phyloP scores from a whole-genome alignment of 2,888 invertebrate genomes.

The Melanchra persicariae region DNA sequence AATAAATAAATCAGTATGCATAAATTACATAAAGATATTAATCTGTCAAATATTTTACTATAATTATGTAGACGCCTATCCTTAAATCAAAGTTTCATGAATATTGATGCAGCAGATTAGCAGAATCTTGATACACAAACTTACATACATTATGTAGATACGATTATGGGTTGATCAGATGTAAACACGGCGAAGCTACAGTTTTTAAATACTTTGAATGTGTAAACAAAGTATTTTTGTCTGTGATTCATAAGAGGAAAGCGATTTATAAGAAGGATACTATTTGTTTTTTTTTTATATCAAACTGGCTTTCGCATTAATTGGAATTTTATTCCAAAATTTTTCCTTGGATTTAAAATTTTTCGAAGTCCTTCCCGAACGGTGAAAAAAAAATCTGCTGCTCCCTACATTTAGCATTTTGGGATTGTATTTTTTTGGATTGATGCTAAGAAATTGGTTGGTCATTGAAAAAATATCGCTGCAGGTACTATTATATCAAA shows the following conservation, averaged over 20 bases:
- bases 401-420: too few relatives aligned
- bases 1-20: slow-evolving; percentile 46
- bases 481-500: too few relatives aligned
- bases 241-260: slow-evolving; percentile 14
- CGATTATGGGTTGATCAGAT: slow-evolving; percentile 40
- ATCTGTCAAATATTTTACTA: slow-evolving; percentile 55
- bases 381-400: too few relatives aligned
- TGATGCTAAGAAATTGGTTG: too few relatives aligned
- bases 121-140: slow-evolving; percentile 51
- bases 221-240: slow-evolving; percentile 52
- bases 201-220: slow-evolving; percentile 60
- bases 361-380: too few relatives aligned
- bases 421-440: too few relatives aligned
- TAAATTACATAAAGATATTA: slow-evolving; percentile 50
- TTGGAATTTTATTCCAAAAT: too few relatives aligned
- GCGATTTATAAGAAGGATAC: neutral
- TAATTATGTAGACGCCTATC: slow-evolving; percentile 44
- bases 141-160: slow-evolving; percentile 24
- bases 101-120: slow-evolving; percentile 51
- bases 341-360: too few relatives aligned
- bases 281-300: neutral
- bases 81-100: slow-evolving; percentile 51
- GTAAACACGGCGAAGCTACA: slow-evolving; percentile 45
- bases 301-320: neutral
- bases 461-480: too few relatives aligned